Base-by-base conservation (phyloP, 1,140 invertebrate species). In the Drosophila nebulosa region DNA sequence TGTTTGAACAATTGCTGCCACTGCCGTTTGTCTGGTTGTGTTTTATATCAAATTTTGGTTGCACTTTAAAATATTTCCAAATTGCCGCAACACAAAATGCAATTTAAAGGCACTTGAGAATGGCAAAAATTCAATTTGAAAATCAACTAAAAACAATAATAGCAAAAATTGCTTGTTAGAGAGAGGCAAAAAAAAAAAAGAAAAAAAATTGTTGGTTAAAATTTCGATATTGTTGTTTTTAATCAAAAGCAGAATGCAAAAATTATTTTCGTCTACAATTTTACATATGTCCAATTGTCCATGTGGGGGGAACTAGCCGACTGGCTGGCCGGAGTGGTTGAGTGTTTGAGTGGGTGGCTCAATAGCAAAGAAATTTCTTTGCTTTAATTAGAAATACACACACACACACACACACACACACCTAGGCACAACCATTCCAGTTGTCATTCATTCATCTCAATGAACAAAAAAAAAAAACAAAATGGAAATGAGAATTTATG, bases 401-500 rank as follows among this genome's bases (percentile, higher is more conserved):
- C 10, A 10, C 0, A 10, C 7, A 46, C 16, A 3, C 39, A 46
- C 39, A 46, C 39, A 46, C 39, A 46, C 39, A 21, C 39, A 46
- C 39, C 39, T 46, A 46, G 39, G 7, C 39, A 35, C 64, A 21
- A 55, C 64, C 32, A 66, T 70, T 86, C 57, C 80, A 84, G 81
- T 86, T 84, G 80, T 86, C 80, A 68, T 84, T 86, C 81, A 84
- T 86, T 84, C 80, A 84, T 84, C 81, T 69, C 64, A 7, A 12
- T 21, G 30, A 26, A 24, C 35, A 32, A 56, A 30, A 69, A 64
- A 24, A 18, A 7, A 65, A 42, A 53, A 24, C 16, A 51, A 16
- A 16, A 16, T 7, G 14, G 14, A 46, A 46, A 21, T 21, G 7
- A 10, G 7, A 46, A 46, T 46, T 46, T 46, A 46, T 46, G n/a